These are phyloP conservation scores for Conomelus anceps DNA, from an alignment of 2,888 invertebrate species.

Conservation along the genomic window DNA sequence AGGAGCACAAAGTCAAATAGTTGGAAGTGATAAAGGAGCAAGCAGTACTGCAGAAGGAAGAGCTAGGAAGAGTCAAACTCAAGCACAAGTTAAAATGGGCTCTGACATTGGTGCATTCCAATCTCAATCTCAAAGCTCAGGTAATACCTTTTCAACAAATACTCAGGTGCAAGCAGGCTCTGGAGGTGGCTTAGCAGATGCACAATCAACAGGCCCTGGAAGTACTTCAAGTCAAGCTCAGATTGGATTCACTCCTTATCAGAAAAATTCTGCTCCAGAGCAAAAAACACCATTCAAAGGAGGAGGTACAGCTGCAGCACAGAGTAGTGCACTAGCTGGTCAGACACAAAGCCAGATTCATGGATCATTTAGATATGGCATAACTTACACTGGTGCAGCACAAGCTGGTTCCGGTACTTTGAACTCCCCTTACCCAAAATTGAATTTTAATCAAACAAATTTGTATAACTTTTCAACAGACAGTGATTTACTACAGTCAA, in stretches of 20 bases:
- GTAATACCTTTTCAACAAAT: conserved; percentile 67
- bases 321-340: conserved; percentile 65
- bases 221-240: conserved; percentile 83
- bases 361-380: conserved; percentile 71
- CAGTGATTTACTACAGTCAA: too few relatives aligned
- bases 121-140: conserved; percentile 66
- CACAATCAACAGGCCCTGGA: conserved; percentile 76
- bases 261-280: conserved; percentile 49
- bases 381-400: conserved; percentile 71
- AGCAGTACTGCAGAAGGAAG: conserved; percentile 70
- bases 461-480: background rate
- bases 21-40: conserved; percentile 52
- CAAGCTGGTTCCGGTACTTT: conserved; percentile 66
- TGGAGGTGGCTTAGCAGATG: conserved; percentile 78
- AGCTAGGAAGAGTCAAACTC: conserved; percentile 65
- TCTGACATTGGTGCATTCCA: conserved; percentile 68
- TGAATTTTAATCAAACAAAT: conserved; percentile 19
- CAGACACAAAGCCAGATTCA: conserved; percentile 78
- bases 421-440: conserved; percentile 27
- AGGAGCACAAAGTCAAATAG: conserved; percentile 35
- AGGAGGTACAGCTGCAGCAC: conserved; percentile 70
- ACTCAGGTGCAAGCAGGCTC: conserved; percentile 73
- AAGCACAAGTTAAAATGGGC: conserved; percentile 72
- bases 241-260: conserved; percentile 74
- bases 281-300: conserved; percentile 59